These are phyloP conservation scores for Dicranocentrus wangi DNA, from an alignment of 2,888 invertebrate genomes.

Conservation along the genomic window DNA sequence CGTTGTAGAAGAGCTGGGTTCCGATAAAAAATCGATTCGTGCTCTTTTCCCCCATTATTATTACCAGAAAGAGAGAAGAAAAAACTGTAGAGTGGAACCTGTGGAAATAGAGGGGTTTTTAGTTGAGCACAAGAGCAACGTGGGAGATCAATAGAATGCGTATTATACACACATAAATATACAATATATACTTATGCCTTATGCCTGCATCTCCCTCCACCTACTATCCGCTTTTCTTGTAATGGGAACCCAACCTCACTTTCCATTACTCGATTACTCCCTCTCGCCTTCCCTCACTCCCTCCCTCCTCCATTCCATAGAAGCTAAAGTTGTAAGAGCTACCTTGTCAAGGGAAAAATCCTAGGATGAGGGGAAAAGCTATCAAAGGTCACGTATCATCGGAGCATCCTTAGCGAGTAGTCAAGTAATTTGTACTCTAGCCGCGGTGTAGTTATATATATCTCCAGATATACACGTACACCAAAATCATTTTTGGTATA, in stretches of 20 bases:
- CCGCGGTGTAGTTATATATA: not conserved
- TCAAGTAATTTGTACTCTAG: not conserved
- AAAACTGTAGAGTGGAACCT: not conserved
- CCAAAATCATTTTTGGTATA: not conserved
- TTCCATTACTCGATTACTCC: not conserved
- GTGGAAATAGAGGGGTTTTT: not conserved
- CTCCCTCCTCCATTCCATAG: too few relatives aligned
- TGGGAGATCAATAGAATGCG: conserved; percentile 7
- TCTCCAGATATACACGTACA: too few relatives aligned
- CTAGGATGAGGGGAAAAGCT: not conserved
- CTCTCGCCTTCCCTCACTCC: not conserved
- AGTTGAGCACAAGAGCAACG: not conserved
- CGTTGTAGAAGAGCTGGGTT: not conserved
- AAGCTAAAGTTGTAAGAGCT: conserved; percentile 5
- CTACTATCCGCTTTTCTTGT: not conserved
- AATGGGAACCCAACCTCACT: not conserved
- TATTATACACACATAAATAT: not conserved
- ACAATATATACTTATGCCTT: not conserved
- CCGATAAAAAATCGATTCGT: conserved; percentile 50
- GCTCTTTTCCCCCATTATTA: conserved; percentile 26
- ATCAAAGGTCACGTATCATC: conserved; percentile 7
- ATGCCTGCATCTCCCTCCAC: not conserved
- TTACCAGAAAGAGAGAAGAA: conserved; percentile 1
- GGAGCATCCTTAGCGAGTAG: not conserved
- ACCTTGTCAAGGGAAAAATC: conserved; percentile 14